Conservation (phyloP, 2,888 invertebrate genomes). For the Drosophila kambysellisi region DNA sequence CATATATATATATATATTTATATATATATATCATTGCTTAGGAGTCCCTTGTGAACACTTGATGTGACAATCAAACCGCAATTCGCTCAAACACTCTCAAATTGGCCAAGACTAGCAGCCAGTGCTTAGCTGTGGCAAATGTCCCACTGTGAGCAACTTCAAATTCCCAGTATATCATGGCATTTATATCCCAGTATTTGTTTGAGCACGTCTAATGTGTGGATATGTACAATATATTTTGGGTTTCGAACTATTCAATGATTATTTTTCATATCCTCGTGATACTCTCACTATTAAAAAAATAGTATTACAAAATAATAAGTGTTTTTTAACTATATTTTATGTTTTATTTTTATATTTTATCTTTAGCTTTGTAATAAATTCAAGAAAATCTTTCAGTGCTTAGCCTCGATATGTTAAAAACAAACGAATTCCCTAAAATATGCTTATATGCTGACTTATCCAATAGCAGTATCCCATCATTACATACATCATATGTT, state of each 20-base stretch:
- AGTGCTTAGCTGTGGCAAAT: conserved; percentile 10
- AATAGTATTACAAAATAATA: not conserved
- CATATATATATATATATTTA: not conserved
- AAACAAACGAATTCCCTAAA: not conserved
- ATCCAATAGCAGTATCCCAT: not conserved
- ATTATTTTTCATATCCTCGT: not conserved
- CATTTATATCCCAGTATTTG: conserved; percentile 37
- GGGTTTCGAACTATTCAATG: not conserved
- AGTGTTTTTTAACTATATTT: not conserved
- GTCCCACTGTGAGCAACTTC: conserved; percentile 12
- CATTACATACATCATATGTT: not conserved
- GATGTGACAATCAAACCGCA: conserved; percentile 30
- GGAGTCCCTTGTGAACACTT: conserved; percentile 15
- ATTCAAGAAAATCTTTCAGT: not conserved
- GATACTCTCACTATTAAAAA: no score
- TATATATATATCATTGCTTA: conserved; percentile 8
- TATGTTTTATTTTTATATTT: no score
- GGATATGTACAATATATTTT: not conserved
- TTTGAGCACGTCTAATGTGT: not conserved
- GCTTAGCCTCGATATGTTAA: not conserved
- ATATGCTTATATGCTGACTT: not conserved
- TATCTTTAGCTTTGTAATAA: not conserved
- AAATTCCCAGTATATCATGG: conserved; percentile 30
- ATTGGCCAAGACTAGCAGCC: conserved; percentile 7
- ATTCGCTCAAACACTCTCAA: conserved; percentile 22